Evolutionary conservation across 2,797 vertebrate genomes (phyloP).

Genomic region (Crenuchus spilurus): DNA sequence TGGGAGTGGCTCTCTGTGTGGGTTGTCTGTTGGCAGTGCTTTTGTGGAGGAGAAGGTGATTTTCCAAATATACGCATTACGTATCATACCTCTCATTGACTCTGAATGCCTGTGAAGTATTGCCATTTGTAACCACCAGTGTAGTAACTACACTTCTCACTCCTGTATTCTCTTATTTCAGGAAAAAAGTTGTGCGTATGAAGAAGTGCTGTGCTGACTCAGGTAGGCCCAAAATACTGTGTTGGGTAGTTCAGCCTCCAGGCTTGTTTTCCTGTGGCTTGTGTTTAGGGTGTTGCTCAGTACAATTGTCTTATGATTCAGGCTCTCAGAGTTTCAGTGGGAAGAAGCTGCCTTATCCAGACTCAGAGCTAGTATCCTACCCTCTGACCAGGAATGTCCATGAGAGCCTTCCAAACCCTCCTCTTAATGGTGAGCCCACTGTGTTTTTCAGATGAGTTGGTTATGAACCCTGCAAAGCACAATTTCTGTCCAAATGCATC

Average conservation of each 20-base stretch:
- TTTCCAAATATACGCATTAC: neutral
- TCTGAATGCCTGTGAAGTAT: too few species aligned
- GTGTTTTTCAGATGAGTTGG: neutral
- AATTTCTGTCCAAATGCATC: neutral
- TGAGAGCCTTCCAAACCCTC: constrained; percentile 71
- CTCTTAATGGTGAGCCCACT: constrained; percentile 75
- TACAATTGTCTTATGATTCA: constrained; percentile 42
- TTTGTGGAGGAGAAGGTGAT: constrained; percentile 83
- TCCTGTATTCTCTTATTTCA: constrained; percentile 56
- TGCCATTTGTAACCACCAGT: neutral
- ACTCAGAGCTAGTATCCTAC: constrained; percentile 75
- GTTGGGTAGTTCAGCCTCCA: neutral
- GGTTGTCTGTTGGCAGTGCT: constrained; percentile 79
- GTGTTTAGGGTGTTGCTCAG: constrained; percentile 17
- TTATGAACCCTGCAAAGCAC: neutral
- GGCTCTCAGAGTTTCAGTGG: constrained; percentile 70
- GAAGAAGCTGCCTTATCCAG: constrained; percentile 67
- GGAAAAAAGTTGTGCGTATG: constrained; percentile 73
- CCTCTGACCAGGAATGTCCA: constrained; percentile 67
- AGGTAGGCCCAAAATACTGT: constrained; percentile 66
- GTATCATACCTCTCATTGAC: neutral
- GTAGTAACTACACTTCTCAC: neutral
- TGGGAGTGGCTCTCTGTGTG: constrained; percentile 77
- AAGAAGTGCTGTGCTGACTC: constrained; percentile 71
- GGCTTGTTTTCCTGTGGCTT: neutral